phyloP scores from a whole-genome alignment of 1,140 invertebrate species.

The Vollenhovia emeryi region DNA sequence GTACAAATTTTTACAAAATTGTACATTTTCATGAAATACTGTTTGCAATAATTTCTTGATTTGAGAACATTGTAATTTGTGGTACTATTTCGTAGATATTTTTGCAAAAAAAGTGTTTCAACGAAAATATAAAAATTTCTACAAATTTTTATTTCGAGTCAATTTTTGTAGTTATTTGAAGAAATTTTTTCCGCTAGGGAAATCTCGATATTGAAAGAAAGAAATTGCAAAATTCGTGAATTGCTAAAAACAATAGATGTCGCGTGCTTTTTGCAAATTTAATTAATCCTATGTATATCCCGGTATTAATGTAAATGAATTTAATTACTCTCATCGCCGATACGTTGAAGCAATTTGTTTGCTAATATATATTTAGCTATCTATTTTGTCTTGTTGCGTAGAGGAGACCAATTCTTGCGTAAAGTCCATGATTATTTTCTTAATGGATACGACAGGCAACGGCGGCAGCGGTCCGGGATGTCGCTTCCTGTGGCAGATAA shows the following conservation, averaged over 20 bases:
- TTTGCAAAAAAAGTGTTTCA: too few relatives aligned
- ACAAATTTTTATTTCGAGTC: too few relatives aligned
- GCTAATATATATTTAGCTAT: constrained; percentile 23
- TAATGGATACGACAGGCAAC: constrained; percentile 72
- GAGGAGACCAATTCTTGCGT: constrained; percentile 36
- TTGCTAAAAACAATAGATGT: background rate
- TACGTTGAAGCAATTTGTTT: background rate
- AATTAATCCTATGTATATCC: background rate
- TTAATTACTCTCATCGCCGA: background rate
- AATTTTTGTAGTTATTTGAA: too few relatives aligned
- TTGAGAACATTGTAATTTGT: too few relatives aligned
- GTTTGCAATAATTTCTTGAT: too few relatives aligned
- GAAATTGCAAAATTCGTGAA: constrained; percentile 8
- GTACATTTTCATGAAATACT: too few relatives aligned
- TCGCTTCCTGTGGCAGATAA: constrained; percentile 87
- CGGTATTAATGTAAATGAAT: background rate
- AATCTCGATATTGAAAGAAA: background rate
- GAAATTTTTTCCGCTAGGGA: too few relatives aligned
- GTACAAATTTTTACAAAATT: too few relatives aligned
- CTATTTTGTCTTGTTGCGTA: constrained; percentile 35
- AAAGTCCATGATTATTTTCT: constrained; percentile 71
- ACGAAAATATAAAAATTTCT: too few relatives aligned
- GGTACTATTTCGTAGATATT: too few relatives aligned
- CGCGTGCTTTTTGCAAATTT: background rate
- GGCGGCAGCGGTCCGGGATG: constrained; percentile 82